Evolutionary conservation across 1,140 invertebrate genomes (phyloP).

Genomic region (Bombus fervidus): DNA sequence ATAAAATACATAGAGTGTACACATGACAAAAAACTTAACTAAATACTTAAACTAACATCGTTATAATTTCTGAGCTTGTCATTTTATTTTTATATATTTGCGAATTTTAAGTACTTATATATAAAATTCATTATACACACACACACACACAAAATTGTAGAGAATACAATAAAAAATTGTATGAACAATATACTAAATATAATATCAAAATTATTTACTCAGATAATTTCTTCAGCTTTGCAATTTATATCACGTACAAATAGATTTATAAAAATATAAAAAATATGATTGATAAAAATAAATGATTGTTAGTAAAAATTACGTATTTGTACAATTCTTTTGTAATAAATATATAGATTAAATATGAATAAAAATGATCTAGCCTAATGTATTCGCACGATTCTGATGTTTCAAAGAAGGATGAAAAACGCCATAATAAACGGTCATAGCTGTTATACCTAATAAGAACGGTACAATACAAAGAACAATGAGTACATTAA

Average conservation of each 20-base stretch:
- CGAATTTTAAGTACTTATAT: neutral
- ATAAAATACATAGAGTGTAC: conserved; percentile 2
- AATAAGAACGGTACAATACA: conserved; percentile 87
- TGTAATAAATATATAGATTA: neutral
- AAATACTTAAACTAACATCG: neutral
- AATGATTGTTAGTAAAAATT: neutral
- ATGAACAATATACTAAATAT: neutral
- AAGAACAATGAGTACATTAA: conserved; percentile 84
- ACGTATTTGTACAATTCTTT: neutral
- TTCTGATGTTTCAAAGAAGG: conserved; percentile 74
- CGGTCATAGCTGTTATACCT: conserved; percentile 88
- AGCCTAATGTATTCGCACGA: neutral
- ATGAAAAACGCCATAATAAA: conserved; percentile 92
- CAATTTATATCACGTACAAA: neutral
- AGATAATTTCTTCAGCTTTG: neutral
- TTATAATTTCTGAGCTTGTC: neutral
- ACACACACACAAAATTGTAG: neutral
- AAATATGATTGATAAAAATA: neutral
- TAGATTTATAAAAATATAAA: neutral
- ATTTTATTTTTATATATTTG: neutral
- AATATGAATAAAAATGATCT: neutral
- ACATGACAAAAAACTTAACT: neutral
- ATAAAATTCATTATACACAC: neutral
- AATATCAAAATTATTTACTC: neutral
- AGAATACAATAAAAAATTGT: conserved; percentile 6